A percentile compares a stretch with the other conserved stretches of the same genome.
phyloP scores from a whole-genome alignment of 2,113 vertebrate species.

The Grus americana region DNA sequence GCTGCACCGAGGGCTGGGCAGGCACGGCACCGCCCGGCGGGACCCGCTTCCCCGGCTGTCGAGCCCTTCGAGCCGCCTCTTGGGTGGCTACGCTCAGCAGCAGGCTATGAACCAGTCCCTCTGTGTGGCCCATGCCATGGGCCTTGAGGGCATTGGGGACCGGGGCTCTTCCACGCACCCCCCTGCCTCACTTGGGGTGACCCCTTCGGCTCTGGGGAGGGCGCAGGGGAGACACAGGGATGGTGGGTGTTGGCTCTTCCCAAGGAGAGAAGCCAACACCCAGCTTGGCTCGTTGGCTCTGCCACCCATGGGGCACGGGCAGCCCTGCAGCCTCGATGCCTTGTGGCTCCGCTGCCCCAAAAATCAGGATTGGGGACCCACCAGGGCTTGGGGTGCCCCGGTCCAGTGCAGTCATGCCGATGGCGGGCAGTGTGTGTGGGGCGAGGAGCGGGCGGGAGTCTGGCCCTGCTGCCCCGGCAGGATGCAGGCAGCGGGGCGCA shows the following conservation, averaged over 20 bases:
- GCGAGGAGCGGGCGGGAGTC: background rate
- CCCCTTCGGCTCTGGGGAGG: background rate
- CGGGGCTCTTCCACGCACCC: rapidly evolving
- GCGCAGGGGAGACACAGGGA: background rate
- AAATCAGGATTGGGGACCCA: rapidly evolving
- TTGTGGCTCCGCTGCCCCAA: background rate
- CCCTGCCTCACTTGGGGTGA: background rate
- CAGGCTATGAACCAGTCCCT: background rate
- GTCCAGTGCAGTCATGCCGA: rapidly evolving
- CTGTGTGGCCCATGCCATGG: rapidly evolving
- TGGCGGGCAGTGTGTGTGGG: background rate
- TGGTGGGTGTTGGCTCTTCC: background rate
- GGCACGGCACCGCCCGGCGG: background rate
- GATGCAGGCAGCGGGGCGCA: background rate
- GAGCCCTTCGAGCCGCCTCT: background rate
- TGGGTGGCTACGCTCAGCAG: background rate
- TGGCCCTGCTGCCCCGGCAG: background rate
- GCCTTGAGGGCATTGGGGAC: background rate
- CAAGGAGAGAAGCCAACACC: conserved; percentile 3
- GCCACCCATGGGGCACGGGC: background rate
- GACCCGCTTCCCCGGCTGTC: background rate
- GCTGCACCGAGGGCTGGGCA: background rate
- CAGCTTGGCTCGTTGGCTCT: background rate
- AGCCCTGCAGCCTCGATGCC: background rate
- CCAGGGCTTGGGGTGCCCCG: rapidly evolving